A percentile compares a stretch with the other conserved stretches of the same genome.
These are phyloP conservation scores for Sternotherus odoratus DNA, from an alignment of 2,797 vertebrate species.

Conservation along the genomic window DNA sequence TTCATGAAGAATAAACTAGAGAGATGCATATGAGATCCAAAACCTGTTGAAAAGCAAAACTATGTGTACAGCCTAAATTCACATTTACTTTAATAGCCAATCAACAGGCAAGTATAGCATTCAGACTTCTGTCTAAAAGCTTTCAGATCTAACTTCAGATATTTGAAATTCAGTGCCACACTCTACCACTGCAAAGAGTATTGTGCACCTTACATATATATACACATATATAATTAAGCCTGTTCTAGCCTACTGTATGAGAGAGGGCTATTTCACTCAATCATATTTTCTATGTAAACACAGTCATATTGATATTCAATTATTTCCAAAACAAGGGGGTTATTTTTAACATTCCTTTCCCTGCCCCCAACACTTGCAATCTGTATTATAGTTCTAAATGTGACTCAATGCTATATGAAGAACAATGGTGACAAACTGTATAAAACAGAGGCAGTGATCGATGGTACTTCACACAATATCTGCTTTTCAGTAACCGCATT, in stretches of 20 bases:
- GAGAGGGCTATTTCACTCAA: background rate
- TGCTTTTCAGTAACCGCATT: slow-evolving; percentile 85
- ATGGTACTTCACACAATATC: slow-evolving; percentile 88
- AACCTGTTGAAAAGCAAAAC: background rate
- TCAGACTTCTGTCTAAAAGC: background rate
- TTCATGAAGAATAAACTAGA: background rate
- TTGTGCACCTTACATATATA: background rate
- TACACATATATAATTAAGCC: background rate
- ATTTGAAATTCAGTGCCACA: background rate
- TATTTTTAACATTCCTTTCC: background rate
- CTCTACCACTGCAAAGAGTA: background rate
- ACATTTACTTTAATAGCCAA: background rate
- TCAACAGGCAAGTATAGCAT: background rate
- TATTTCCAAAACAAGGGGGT: background rate
- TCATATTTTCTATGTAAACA: background rate
- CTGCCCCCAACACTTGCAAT: slow-evolving; percentile 63
- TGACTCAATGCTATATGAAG: slow-evolving; percentile 78
- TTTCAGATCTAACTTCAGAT: background rate
- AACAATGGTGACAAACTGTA: slow-evolving; percentile 93
- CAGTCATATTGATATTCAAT: background rate
- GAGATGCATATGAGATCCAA: slow-evolving; percentile 1
- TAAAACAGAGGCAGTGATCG: slow-evolving; percentile 85
- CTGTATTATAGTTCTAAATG: slow-evolving; percentile 72
- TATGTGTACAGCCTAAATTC: background rate
- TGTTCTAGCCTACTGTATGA: background rate